Evolutionary conservation across 2,888 invertebrate species (phyloP).

Genomic region (Drosophila mimica): DNA sequence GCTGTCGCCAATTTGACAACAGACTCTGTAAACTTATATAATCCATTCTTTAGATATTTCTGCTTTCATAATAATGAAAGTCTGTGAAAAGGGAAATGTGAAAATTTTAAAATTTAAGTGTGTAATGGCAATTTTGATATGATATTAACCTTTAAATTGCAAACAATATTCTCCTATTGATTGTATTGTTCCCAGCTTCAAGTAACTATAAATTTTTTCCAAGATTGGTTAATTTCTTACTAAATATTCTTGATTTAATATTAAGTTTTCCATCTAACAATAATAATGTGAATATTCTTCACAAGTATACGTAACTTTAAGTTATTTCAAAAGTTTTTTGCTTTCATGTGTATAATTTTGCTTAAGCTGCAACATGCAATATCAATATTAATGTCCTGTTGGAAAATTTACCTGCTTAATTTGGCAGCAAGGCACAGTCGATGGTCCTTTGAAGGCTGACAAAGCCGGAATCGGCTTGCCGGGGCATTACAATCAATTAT

Average conservation of each 20-base stretch:
- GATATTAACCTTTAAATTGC: not conserved
- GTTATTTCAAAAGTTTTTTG: not conserved
- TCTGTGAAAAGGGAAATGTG: not conserved
- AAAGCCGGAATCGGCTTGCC: slow-evolving; percentile 60
- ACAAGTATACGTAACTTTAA: not conserved
- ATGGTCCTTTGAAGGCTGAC: slow-evolving; percentile 46
- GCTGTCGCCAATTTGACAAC: not conserved
- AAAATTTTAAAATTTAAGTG: not conserved
- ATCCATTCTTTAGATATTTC: accelerated
- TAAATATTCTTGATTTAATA: not conserved
- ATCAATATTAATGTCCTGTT: slow-evolving; percentile 44
- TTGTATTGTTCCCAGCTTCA: not conserved
- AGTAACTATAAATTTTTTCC: not conserved
- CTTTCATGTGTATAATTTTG: slow-evolving; percentile 24
- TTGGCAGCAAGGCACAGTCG: slow-evolving; percentile 37
- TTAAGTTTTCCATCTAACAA: not conserved
- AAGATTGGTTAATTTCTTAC: not conserved
- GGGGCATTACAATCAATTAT: slow-evolving; percentile 69
- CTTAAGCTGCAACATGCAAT: slow-evolving; percentile 32
- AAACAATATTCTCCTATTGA: not conserved
- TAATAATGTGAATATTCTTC: not conserved
- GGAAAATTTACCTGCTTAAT: slow-evolving; percentile 55
- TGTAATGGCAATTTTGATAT: not conserved
- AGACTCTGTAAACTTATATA: not conserved
- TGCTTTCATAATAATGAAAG: not conserved